Percentiles rank a stretch among this genome's conserved stretches.
Evolutionary conservation across 2,113 vertebrate genomes (phyloP).

Genomic region (Xiphias gladius): DNA sequence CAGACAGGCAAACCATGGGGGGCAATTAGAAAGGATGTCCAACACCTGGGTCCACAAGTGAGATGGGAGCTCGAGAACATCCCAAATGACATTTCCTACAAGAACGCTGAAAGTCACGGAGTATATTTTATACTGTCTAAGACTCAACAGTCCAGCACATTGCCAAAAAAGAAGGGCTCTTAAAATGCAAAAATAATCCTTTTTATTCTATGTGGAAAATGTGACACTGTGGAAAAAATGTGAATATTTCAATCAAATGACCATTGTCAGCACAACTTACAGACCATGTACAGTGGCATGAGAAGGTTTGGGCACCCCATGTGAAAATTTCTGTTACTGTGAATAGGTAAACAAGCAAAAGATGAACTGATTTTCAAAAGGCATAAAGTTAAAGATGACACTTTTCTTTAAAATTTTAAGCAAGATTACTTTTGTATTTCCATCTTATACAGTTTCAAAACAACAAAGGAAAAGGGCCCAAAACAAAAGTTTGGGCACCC

Average conservation of each 20-base stretch:
- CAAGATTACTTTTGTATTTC: no score
- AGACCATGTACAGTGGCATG: no score
- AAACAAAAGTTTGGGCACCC: no score
- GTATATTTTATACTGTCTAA: background rate
- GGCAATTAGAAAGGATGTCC: slow-evolving; percentile 70
- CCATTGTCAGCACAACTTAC: background rate
- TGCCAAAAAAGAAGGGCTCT: background rate
- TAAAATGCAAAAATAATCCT: background rate
- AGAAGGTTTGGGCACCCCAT: no score
- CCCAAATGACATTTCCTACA: slow-evolving; percentile 48
- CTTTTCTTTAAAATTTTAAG: no score
- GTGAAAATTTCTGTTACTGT: no score
- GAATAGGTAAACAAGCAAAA: no score
- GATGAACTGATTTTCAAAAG: no score
- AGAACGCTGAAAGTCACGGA: slow-evolving; percentile 8
- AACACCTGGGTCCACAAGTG: slow-evolving; percentile 71
- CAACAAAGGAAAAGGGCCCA: no score
- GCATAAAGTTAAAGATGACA: no score
- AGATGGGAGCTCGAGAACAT: slow-evolving; percentile 50
- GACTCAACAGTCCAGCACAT: background rate
- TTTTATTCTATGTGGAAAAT: background rate
- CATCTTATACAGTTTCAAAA: no score
- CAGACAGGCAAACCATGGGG: slow-evolving; percentile 59
- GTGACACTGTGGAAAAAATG: background rate
- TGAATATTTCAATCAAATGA: background rate